These are phyloP conservation scores for Nibea coibor DNA, from an alignment of 2,113 vertebrate genomes.

Conservation along the genomic window DNA sequence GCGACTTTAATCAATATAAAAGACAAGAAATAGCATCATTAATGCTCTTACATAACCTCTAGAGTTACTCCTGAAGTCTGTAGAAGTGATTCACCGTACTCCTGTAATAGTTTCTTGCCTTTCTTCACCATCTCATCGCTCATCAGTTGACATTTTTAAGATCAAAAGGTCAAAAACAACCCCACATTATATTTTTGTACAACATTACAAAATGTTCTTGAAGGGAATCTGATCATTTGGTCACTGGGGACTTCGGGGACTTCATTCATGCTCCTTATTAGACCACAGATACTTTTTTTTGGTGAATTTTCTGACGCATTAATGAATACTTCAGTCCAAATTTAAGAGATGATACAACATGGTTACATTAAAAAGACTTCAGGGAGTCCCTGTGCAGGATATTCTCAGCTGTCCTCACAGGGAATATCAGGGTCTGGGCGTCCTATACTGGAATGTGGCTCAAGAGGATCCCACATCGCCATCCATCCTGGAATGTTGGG, in stretches of 20 bases:
- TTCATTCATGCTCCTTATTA: neutral
- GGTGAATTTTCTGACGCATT: neutral
- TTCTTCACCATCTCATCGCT: neutral
- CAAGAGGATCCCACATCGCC: constrained; percentile 45
- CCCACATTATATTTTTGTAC: neutral
- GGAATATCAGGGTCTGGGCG: constrained; percentile 14
- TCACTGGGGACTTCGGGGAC: neutral
- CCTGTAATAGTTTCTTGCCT: neutral
- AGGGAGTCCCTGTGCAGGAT: constrained; percentile 10
- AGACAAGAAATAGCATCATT: neutral
- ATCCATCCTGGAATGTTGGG: constrained; percentile 46
- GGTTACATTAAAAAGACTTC: constrained; percentile 7
- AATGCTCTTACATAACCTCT: too few species aligned
- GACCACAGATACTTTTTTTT: neutral
- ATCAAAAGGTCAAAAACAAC: neutral
- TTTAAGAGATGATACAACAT: neutral
- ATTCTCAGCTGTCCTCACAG: neutral
- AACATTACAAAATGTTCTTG: neutral
- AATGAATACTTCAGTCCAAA: neutral
- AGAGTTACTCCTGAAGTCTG: neutral
- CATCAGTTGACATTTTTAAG: neutral
- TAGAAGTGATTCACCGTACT: neutral
- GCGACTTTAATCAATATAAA: neutral
- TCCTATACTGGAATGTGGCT: constrained; percentile 55
- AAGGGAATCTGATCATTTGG: neutral